phyloP scores from a whole-genome alignment of 1,140 invertebrate genomes.

The Sitophilus oryzae region DNA sequence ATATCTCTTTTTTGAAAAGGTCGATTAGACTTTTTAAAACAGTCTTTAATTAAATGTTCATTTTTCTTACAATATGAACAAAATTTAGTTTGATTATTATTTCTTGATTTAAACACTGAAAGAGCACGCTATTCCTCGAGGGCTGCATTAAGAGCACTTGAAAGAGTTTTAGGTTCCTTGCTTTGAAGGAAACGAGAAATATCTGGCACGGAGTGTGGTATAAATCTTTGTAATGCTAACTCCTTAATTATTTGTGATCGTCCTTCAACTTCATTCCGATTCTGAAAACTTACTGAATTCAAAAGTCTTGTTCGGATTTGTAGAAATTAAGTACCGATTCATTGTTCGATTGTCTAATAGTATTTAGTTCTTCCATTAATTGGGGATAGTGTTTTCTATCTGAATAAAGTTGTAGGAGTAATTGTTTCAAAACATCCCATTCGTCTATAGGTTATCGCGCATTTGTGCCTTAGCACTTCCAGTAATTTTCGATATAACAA shows the following conservation, averaged over 20 bases:
- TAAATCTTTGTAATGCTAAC: slow-evolving; percentile 15
- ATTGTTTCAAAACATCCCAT: slow-evolving; percentile 18
- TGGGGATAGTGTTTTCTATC: slow-evolving; percentile 16
- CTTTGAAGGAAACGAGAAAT: slow-evolving; percentile 15
- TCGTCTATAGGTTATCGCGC: slow-evolving; percentile 8
- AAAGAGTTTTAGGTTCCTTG: slow-evolving; percentile 9
- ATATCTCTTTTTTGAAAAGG: slow-evolving; percentile 8
- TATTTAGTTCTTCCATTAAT: too few species aligned
- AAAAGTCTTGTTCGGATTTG: slow-evolving; percentile 6
- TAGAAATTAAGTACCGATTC: too few species aligned
- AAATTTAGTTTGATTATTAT: slow-evolving; percentile 15
- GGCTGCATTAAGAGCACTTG: slow-evolving; percentile 11
- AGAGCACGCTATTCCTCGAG: slow-evolving; percentile 14
- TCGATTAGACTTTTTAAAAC: slow-evolving; percentile 22
- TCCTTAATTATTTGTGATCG: slow-evolving; percentile 14
- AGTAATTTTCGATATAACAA: slow-evolving; percentile 18
- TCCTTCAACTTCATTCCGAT: slow-evolving; percentile 5
- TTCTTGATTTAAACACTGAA: slow-evolving; percentile 7
- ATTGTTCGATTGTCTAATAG: too few species aligned
- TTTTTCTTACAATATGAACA: slow-evolving; percentile 26
- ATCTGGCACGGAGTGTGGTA: slow-evolving; percentile 16
- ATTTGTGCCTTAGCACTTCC: slow-evolving; percentile 17
- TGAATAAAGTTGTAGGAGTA: slow-evolving; percentile 8
- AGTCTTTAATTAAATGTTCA: slow-evolving; percentile 26
- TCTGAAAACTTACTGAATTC: slow-evolving; percentile 1